Evolutionary conservation across 1,140 invertebrate genomes (phyloP).

Genomic region (Eriosoma lanigerum): DNA sequence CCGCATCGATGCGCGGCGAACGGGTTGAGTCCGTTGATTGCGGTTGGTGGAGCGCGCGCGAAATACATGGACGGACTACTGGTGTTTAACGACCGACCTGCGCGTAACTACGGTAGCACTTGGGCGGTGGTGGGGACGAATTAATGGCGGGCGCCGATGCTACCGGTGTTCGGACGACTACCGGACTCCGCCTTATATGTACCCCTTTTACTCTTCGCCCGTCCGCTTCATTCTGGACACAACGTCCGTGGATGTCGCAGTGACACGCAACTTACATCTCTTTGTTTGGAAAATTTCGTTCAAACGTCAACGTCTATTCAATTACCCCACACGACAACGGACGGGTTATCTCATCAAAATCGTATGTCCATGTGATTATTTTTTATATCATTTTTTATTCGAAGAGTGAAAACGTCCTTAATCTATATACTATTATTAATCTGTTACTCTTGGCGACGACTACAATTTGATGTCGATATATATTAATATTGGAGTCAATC

Average conservation of each 20-base stretch:
- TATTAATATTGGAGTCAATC: too few species aligned
- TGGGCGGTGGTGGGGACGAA: conserved; percentile 9
- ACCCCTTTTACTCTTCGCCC: conserved; percentile 38
- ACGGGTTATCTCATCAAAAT: too few species aligned
- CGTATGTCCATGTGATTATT: too few species aligned
- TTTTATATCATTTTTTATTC: too few species aligned
- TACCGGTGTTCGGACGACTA: conserved; percentile 46
- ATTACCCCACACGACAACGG: too few species aligned
- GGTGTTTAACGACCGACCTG: conserved; percentile 17
- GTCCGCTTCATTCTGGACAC: not conserved
- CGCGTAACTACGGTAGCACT: conserved; percentile 42
- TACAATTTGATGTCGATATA: too few species aligned
- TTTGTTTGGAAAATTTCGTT: not conserved
- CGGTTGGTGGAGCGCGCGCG: conserved; percentile 3
- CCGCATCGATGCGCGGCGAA: not conserved
- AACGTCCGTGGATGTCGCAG: not conserved
- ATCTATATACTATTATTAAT: too few species aligned
- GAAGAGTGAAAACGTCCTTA: too few species aligned
- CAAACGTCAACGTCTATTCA: not conserved
- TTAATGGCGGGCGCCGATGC: conserved; percentile 43
- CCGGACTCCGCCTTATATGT: conserved; percentile 49
- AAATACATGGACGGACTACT: conserved; percentile 14
- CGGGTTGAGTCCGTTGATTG: conserved; percentile 6
- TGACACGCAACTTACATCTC: not conserved
- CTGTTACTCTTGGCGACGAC: too few species aligned